phyloP scores from a whole-genome alignment of 1,140 invertebrate species.

The Linepithema humile region DNA sequence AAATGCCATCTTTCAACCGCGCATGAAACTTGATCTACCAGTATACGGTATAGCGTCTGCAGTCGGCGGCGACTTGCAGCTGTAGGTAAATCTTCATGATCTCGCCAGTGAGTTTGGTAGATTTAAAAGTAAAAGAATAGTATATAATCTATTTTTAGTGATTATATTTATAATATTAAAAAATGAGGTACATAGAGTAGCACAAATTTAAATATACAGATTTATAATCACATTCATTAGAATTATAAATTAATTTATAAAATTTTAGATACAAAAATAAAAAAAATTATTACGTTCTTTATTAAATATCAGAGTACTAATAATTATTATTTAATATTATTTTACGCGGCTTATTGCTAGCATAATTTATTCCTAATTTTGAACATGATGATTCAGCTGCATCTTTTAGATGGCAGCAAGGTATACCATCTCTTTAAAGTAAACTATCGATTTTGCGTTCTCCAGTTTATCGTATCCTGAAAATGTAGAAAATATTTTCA shows the following conservation, averaged over 20 bases:
- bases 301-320: background rate
- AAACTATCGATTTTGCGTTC: background rate
- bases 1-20: constrained; percentile 19
- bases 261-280: background rate
- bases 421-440: background rate
- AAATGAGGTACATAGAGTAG: background rate
- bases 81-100: background rate
- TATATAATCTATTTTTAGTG: background rate
- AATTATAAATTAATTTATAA: background rate
- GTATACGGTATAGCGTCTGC: too few species aligned
- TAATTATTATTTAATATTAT: background rate
- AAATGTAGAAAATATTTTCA: background rate
- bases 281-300: background rate
- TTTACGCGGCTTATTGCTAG: background rate
- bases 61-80: background rate
- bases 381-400: background rate
- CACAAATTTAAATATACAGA: background rate
- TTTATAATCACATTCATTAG: background rate
- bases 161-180: background rate
- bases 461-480: background rate
- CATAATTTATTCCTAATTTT: background rate
- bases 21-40: background rate
- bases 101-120: background rate
- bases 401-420: constrained; percentile 14
- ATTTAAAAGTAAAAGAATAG: background rate